Evolutionary conservation across 1,140 invertebrate species (phyloP).

Genomic region (Coptotermes formosanus): DNA sequence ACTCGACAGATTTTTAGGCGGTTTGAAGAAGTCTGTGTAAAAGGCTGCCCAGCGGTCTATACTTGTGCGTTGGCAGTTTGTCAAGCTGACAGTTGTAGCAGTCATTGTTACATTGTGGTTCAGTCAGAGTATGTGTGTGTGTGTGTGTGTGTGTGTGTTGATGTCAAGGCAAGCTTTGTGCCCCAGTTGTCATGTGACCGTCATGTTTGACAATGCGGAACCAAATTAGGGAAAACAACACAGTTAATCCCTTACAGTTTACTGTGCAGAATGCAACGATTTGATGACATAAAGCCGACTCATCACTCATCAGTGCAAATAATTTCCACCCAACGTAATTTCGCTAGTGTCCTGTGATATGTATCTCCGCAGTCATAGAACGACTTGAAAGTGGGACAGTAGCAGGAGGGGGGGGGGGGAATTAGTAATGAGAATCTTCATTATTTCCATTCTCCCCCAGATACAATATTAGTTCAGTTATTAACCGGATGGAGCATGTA

Average conservation of each 20-base stretch:
- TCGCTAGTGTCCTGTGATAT: background rate
- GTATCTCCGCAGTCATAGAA: background rate
- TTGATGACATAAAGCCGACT: conserved; percentile 1
- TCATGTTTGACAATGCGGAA: conserved; percentile 7
- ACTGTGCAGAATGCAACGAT: conserved; percentile 10
- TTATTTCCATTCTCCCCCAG: too few relatives aligned
- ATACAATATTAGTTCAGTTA: too few relatives aligned
- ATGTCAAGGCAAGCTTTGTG: background rate
- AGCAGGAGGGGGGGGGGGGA: too few relatives aligned
- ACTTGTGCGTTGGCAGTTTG: too few relatives aligned
- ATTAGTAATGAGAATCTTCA: too few relatives aligned
- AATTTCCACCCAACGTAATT: background rate
- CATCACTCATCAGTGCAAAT: conserved; percentile 4
- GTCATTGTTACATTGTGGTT: background rate
- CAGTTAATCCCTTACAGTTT: background rate
- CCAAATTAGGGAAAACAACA: conserved; percentile 17
- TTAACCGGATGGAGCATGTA: too few relatives aligned
- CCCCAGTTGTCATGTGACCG: background rate
- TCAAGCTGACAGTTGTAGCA: background rate
- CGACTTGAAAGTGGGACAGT: background rate
- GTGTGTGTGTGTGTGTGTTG: background rate
- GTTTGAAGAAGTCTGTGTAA: too few relatives aligned
- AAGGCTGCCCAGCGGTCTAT: too few relatives aligned
- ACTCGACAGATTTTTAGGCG: too few relatives aligned
- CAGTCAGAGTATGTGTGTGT: background rate